Base-by-base conservation (phyloP, 2,797 vertebrate species). In the Notamacropus eugenii region DNA sequence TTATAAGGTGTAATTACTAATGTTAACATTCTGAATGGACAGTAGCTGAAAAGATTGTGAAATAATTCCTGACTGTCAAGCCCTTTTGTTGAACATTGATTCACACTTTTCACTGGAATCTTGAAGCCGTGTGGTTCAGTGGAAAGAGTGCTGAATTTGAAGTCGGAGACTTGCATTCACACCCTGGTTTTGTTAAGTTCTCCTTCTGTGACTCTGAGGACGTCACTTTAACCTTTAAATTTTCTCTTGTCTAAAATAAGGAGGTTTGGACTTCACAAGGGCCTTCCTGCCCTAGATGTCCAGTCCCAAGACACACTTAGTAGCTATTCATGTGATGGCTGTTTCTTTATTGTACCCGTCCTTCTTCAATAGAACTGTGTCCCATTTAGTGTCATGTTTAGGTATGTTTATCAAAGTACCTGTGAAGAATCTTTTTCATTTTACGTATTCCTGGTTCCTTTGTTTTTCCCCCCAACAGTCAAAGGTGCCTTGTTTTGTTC, bases 401-500 rank as follows among this genome's bases (percentile, higher is more conserved):
- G 95, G 56, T 97, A 95, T 95, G 97, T 34, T 58, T 96, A 96
- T 95, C 94, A 98, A 97, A 98, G 94, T 58, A 98, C 92, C 97
- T 96, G 92, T 96, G 97, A 97, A 96, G 93, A 95, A 97, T 94
- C 94, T 91, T 95, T 94, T 98, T 58, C 97, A 91, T 97, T 98
- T 94, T 97, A n/a, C 97, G 96, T 97, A 97, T 97, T 95, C 96
- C 94, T 98, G 96, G 92, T 98, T 97, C 92, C 97, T 98, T 97
- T 97, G 46, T 82, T 97, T 96, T 94, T 90, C 46, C 28, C 46
- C 28, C 96, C 95, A 97, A 91, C 98, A 97, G 96, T 97, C 97
- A 98, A 98, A 98, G 97, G 95, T 93, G 52, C 6, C 52, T 97
- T 98, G 52, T 52, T 14, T 62, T 92, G 58, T 46, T 93, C 93